A percentile compares a stretch with the other conserved stretches of the same genome.
Evolutionary conservation across 2,797 vertebrate species (phyloP).

Genomic region (Rhynchotus rufescens): DNA sequence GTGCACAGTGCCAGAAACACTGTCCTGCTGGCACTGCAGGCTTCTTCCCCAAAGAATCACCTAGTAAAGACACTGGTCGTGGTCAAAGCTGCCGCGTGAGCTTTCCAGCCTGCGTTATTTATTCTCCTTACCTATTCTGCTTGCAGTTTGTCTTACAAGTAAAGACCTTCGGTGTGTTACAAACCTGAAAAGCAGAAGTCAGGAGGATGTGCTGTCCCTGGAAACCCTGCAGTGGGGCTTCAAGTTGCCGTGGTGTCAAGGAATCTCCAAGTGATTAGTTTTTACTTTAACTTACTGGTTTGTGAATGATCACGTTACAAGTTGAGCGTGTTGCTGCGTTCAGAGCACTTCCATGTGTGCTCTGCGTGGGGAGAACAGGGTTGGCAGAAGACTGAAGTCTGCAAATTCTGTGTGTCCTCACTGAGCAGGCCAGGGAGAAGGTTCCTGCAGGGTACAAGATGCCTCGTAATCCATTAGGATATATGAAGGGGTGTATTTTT

Average conservation of each 20-base stretch:
- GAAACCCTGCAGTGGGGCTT: background rate
- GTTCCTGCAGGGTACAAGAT: background rate
- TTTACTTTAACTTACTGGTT: background rate
- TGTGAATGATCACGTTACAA: background rate
- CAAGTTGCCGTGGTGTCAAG: background rate
- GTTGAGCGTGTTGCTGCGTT: background rate
- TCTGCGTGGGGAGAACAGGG: background rate
- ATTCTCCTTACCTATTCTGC: background rate
- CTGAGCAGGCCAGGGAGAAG: background rate
- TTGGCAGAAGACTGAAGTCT: background rate
- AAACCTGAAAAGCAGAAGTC: background rate
- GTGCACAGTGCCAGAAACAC: conserved; percentile 40
- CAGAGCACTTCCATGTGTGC: background rate
- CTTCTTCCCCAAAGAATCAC: conserved; percentile 31
- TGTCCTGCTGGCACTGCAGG: conserved; percentile 4
- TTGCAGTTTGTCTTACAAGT: background rate
- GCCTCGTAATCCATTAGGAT: background rate
- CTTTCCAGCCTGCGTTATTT: background rate
- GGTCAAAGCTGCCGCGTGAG: background rate
- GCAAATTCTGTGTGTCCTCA: background rate
- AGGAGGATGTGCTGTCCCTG: background rate
- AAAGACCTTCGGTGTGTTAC: background rate
- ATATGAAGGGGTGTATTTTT: background rate
- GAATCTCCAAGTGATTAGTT: background rate
- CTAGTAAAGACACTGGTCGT: background rate